A percentile compares a stretch with the other conserved stretches of the same genome.
Evolutionary conservation across 2,113 vertebrate genomes (phyloP).

Genomic region (Hippopotamus amphibius): DNA sequence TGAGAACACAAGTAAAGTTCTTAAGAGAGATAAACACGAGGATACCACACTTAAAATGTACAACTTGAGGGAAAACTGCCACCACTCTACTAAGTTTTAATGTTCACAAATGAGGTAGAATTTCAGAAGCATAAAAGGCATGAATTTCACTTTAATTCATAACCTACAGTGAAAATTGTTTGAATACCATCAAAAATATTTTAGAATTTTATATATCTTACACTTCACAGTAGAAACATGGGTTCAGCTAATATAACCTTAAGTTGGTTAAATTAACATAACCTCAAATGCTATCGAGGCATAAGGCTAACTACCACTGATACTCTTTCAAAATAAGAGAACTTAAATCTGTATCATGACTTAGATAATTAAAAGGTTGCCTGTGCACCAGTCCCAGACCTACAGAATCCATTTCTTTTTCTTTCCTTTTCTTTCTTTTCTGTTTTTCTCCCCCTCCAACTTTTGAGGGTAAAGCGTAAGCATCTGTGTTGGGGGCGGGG

Average conservation of each 20-base stretch:
- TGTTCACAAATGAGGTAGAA: background rate
- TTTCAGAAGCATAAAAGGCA: conserved; percentile 12
- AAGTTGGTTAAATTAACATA: background rate
- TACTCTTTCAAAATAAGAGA: background rate
- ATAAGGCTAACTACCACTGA: background rate
- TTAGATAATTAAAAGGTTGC: background rate
- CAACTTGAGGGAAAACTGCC: background rate
- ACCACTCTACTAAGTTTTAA: background rate
- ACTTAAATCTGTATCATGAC: background rate
- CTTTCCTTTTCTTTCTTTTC: background rate
- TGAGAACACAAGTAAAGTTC: background rate
- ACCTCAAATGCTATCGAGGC: background rate
- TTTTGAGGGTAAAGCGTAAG: background rate
- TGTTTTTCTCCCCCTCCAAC: background rate
- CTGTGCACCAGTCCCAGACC: background rate
- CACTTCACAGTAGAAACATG: background rate
- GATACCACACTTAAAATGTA: background rate
- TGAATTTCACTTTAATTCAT: conserved; percentile 28
- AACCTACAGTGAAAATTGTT: conserved; percentile 3
- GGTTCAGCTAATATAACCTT: background rate
- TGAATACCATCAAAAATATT: background rate
- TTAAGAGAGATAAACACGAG: background rate
- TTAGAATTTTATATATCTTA: conserved; percentile 34
- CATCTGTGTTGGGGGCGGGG: background rate
- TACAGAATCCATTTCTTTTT: background rate